Evolutionary conservation across 1,140 invertebrate species (phyloP), one percentile per base, ranked within the genome.

Genomic region (Achatina immaculata): DNA sequence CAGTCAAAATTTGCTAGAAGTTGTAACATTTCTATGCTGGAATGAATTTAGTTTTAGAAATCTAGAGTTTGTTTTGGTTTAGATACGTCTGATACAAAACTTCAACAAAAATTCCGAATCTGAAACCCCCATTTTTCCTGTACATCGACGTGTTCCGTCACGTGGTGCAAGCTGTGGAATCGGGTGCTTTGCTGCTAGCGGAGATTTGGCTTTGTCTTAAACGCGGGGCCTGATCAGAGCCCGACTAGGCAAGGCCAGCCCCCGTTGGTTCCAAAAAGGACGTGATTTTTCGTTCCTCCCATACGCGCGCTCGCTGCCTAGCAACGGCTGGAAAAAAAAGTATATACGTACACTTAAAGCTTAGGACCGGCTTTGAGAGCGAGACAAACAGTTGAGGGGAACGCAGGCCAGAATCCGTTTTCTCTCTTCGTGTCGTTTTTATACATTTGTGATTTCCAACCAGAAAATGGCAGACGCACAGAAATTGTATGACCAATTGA

Each of bases 401-500:
- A 9, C 34, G 4, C 19, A 7, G 31, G 65, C 42, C 43, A 16
- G 24, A 21, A 16, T 48, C n/a, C 1, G n/a, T 28, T 66, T 48
- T 40, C 1, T 55, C 43, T 43, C 19, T 74, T 21, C 43, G 78
- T n/a, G 72, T 40, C 28, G 24, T 51, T 24, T 51, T 51, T 28
- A 66, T n/a, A n/a, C n/a, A n/a, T n/a, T n/a, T 31, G 11, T 31
- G 28, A 16, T 66, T 66, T 31, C 7, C 28, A 28, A 16, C 31
- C 31, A n/a, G 21, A 81, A 11, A 48, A 78, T 69, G 68, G 77
- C 66, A 14, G 48, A 80, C 38, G 83, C 62, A 48, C 58, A 75
- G 40, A 75, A 75, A 43, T 73, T 86, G 11, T 86, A 81, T 65
- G 55, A 42, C 11, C 82, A 76, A 48, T 45, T 84, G 24, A 69